Base-by-base conservation (phyloP, 2,888 invertebrate genomes). In the Cantharis rustica region DNA sequence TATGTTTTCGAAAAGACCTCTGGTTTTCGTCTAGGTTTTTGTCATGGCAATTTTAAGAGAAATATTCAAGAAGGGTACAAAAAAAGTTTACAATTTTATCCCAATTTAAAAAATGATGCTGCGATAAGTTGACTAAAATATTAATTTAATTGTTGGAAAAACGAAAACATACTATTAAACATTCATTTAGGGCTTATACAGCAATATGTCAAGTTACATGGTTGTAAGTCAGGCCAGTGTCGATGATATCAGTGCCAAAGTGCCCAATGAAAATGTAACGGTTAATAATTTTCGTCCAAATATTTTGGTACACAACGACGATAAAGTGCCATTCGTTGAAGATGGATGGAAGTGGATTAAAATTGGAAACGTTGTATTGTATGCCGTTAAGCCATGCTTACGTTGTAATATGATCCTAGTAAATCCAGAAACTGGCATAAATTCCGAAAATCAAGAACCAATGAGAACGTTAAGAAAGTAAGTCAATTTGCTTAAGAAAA, bases 321-420 rank as follows among this genome's bases (percentile, higher is more conserved):
- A 73, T 62, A 16, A 69, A 10, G 16, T 81, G 70, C 84, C 90
- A 5, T 91, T 87, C 80, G 87, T 84, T 3, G 91, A 92, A 85
- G 91, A 92, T 76, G 82, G 86, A 16, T 92, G 91, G 91, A 88
- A 89, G 16, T 91, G 90, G 89, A 86, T 92, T 16, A 90, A 88
- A 83, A 89, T 92, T 17, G 92, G 92, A 0, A 87, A 89, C 47
- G 82, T 83, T 0, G 88, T 88, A 11, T 87, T 92, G 62, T 86
- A 90, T 79, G 89, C 90, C 79, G 87, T 90, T 15, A 91, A 90
- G 83, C 90, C 89, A 0, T 91, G 91, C 81, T 88, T 90, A 2
- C 89, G 92, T 89, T 92, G 88, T 76, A 80, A 85, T 27, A 80
- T 87, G 70, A 86, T 85, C 0, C 87, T 87, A 2, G 86, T 91